Conservation (phyloP, 2,888 invertebrate genomes). For the Aleiodes testaceus region DNA sequence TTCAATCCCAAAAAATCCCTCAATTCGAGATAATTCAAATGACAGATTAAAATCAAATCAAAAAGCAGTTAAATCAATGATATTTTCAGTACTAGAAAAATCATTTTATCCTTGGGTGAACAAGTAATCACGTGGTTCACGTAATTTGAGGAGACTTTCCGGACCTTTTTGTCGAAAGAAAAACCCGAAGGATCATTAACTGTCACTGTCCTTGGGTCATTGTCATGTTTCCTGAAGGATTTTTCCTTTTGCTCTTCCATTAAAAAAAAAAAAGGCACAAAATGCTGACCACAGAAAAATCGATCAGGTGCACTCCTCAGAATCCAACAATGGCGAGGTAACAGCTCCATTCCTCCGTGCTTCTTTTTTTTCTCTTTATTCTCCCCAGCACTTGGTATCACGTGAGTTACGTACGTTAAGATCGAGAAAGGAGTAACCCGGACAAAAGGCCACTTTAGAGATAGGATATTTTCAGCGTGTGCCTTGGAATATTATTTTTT, state of each 20-base stretch:
- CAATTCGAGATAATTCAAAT: slow-evolving; percentile 9
- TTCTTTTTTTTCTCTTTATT: not conserved
- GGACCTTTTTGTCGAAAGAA: slow-evolving; percentile 17
- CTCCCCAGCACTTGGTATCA: not conserved
- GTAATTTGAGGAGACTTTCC: slow-evolving; percentile 35
- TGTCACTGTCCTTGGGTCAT: slow-evolving; percentile 21
- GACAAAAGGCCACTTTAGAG: slow-evolving; percentile 18
- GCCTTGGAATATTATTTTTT: not conserved
- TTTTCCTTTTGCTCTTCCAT: not conserved
- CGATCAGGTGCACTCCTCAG: slow-evolving; percentile 29
- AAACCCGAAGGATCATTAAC: slow-evolving; percentile 33
- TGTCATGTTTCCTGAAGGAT: slow-evolving; percentile 12
- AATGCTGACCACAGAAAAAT: slow-evolving; percentile 22
- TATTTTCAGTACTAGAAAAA: not conserved
- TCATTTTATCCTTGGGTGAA: not conserved
- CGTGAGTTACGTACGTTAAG: slow-evolving; percentile 17
- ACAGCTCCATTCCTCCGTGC: not conserved
- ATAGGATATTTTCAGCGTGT: slow-evolving; percentile 26
- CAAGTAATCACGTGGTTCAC: slow-evolving; percentile 39
- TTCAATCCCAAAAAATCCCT: not conserved
- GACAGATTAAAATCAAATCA: slow-evolving; percentile 27
- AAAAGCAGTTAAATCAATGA: slow-evolving; percentile 29
- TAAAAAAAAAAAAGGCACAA: not conserved
- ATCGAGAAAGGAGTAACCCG: slow-evolving; percentile 22
- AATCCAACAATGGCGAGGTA: slow-evolving; percentile 16